Evolutionary conservation across 2,797 vertebrate genomes (phyloP), one percentile per base, ranked within the genome.

Genomic region (Danio aesculapii): DNA sequence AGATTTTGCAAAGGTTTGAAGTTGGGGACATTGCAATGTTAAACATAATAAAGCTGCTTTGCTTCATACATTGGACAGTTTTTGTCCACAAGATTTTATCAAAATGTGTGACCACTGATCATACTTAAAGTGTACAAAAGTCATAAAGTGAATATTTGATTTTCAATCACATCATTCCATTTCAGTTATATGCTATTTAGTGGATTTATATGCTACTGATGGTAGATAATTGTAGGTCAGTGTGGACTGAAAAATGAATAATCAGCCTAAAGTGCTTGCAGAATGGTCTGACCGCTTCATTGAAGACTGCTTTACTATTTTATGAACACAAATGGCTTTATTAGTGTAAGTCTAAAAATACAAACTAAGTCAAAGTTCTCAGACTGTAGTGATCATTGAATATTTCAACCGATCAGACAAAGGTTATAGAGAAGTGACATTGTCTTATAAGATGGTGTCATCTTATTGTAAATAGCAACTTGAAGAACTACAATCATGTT

Each of bases 91-190:
- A 58, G 63, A 66, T 47, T 61, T 19, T 41, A 41, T 75, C 30
- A 43, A 44, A 75, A 68, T 66, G 47, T 70, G 46, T 71, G 72
- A 72, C n/a, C 7, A n/a, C 11, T 30, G 1, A 30, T 3, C 30
- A 30, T 30, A 57, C 69, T 14, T 71, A 39, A 67, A 77, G 9
- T 59, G 14, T 57, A 55, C 64, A 43, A 79, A 69, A 13, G 69
- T 53, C 14, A 19, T 69, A 30, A 77, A 69, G 13, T 30, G 30
- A 83, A 63, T 58, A 67, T 81, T 77, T 76, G 8, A 19, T 85
- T 83, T 80, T 69, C 62, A 50, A 76, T 62, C 57, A 49, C 79
- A 83, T 80, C n/a, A 70, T 85, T 76, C 52, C 46, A 75, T 71
- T 81, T 64, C n/a, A 69, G 58, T 79, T 64, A 82, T 61, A 47